phyloP scores from a whole-genome alignment of 1,140 invertebrate species.

The Drosophila eugracilis region DNA sequence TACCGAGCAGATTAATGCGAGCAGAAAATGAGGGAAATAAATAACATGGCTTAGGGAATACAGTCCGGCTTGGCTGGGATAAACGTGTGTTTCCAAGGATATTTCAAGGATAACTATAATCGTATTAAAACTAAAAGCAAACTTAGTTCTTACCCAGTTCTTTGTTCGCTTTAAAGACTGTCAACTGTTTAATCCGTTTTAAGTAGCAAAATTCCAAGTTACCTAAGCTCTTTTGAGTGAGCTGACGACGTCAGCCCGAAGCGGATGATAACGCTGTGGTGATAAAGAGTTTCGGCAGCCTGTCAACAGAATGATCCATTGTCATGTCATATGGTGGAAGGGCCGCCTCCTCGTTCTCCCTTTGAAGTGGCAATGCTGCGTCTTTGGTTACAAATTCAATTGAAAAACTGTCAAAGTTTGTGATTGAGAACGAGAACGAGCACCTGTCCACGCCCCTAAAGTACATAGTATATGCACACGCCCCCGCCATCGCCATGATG shows the following conservation, averaged over 20 bases:
- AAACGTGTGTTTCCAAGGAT: no score
- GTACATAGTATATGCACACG: neutral
- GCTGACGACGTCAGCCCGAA: neutral
- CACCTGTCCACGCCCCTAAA: constrained; percentile 44
- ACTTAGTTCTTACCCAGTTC: neutral
- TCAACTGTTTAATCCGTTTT: constrained; percentile 10
- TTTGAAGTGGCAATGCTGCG: constrained; percentile 72
- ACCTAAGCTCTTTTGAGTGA: constrained; percentile 12
- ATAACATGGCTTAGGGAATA: neutral
- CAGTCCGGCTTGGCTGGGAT: neutral
- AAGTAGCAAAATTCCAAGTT: constrained; percentile 8
- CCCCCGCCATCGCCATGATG: constrained; percentile 10
- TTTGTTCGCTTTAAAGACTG: neutral
- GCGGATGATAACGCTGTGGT: neutral
- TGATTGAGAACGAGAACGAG: constrained; percentile 15
- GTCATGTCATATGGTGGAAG: constrained; percentile 2
- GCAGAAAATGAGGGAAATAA: neutral
- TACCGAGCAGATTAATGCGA: neutral
- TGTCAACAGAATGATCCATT: constrained; percentile 26
- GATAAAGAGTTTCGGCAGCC: constrained; percentile 4
- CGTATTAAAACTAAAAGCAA: no score
- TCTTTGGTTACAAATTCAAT: constrained; percentile 80
- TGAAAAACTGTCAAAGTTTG: constrained; percentile 68
- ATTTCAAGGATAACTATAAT: no score
- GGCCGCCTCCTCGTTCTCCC: constrained; percentile 1